Percentiles rank a stretch among this genome's conserved stretches.
phyloP scores from a whole-genome alignment of 1,140 invertebrate species.

The Onthophagus taurus region DNA sequence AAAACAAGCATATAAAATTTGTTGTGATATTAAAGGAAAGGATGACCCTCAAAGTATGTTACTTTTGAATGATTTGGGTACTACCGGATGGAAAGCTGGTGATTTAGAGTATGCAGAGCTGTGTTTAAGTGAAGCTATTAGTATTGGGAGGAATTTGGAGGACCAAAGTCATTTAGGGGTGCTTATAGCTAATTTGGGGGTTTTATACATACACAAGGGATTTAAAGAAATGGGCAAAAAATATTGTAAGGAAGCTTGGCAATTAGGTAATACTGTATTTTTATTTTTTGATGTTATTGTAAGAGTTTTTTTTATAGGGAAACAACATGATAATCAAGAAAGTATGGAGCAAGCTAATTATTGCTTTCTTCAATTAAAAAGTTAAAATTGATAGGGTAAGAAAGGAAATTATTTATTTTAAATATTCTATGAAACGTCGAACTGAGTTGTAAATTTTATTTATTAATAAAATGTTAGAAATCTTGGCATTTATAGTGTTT shows the following conservation, averaged over 20 bases:
- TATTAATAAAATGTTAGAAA: too few species aligned
- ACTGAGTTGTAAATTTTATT: too few species aligned
- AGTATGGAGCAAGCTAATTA: slow-evolving; percentile 47
- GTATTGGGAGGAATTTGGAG: slow-evolving; percentile 51
- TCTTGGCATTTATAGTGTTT: too few species aligned
- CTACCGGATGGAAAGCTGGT: slow-evolving; percentile 54
- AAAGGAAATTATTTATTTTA: too few species aligned
- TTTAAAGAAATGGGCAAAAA: slow-evolving; percentile 60
- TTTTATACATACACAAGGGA: slow-evolving; percentile 63
- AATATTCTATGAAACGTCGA: too few species aligned
- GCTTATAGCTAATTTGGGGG: slow-evolving; percentile 76
- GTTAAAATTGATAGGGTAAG: too few species aligned
- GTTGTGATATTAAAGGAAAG: slow-evolving; percentile 53
- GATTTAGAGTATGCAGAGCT: slow-evolving; percentile 59
- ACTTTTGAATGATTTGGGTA: slow-evolving; percentile 78
- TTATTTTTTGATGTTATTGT: slow-evolving; percentile 16
- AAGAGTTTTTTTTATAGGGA: slow-evolving; percentile 35
- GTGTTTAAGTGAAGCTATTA: slow-evolving; percentile 61
- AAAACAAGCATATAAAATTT: slow-evolving; percentile 58
- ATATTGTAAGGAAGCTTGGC: slow-evolving; percentile 59
- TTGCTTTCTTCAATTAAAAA: slow-evolving; percentile 60
- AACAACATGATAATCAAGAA: slow-evolving; percentile 46
- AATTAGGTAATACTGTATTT: slow-evolving; percentile 45
- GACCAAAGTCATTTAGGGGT: slow-evolving; percentile 59
- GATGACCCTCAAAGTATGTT: slow-evolving; percentile 63